Evolutionary conservation across 1,140 invertebrate genomes (phyloP).

Genomic region (Brachionus rubens): DNA sequence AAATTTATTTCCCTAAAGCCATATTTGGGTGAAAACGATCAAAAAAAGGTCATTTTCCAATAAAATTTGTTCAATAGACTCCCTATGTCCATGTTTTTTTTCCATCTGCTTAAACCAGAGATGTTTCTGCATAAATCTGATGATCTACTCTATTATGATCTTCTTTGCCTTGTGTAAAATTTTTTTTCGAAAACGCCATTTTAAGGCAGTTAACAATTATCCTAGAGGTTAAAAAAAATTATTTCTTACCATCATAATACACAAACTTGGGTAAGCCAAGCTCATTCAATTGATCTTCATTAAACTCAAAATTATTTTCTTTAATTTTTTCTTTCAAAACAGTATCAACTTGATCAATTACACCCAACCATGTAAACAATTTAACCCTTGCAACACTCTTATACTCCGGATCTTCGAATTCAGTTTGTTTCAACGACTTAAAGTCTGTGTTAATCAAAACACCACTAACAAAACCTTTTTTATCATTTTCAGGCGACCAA

Average conservation of each 20-base stretch:
- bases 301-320: neutral
- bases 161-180: no score
- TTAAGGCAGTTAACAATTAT: no score
- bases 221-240: neutral
- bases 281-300: constrained; percentile 10
- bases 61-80: no score
- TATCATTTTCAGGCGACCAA: constrained; percentile 9
- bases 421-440: neutral
- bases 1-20: no score
- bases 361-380: constrained; percentile 13
- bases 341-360: neutral
- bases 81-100: no score
- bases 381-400: constrained; percentile 15
- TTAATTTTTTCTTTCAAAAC: neutral
- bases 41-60: no score
- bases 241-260: neutral
- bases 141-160: no score
- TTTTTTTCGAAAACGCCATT: no score
- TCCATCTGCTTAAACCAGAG: no score
- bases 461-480: neutral
- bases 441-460: constrained; percentile 17
- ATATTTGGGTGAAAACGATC: no score
- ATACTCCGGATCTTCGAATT: constrained; percentile 22
- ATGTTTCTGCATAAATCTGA: no score
- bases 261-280: neutral